Evolutionary conservation across 2,797 vertebrate genomes (phyloP).

Genomic region (Lerista edwardsae): DNA sequence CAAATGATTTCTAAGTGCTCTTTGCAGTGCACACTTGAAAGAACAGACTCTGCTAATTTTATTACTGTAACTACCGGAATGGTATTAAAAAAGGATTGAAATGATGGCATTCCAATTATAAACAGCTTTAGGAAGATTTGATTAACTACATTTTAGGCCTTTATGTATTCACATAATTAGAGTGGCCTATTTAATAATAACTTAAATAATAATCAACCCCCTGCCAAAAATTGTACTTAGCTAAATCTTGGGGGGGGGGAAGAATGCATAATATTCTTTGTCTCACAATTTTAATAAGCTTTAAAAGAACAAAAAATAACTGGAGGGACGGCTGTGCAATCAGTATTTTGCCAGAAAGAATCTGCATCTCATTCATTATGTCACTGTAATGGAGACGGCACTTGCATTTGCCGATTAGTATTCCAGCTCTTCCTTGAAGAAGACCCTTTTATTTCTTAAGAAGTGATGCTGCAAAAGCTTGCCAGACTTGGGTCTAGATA

Average conservation of each 20-base stretch:
- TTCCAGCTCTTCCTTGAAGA: background rate
- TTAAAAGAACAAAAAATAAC: slow-evolving; percentile 14
- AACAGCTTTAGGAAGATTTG: slow-evolving; percentile 27
- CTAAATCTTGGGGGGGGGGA: background rate
- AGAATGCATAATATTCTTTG: slow-evolving; percentile 2
- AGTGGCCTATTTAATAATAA: slow-evolving; percentile 31
- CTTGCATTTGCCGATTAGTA: background rate
- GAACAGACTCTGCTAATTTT: slow-evolving; percentile 22
- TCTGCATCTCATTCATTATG: background rate
- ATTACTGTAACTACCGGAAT: slow-evolving; percentile 16
- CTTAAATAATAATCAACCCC: slow-evolving; percentile 17
- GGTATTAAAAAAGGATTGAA: slow-evolving; percentile 11
- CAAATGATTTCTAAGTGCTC: slow-evolving; percentile 12
- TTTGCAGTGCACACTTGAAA: slow-evolving; percentile 12
- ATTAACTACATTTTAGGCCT: slow-evolving; percentile 15
- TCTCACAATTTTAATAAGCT: background rate
- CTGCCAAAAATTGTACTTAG: slow-evolving; percentile 15
- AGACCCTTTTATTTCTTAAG: background rate
- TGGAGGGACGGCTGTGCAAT: background rate
- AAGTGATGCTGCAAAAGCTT: background rate
- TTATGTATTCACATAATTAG: slow-evolving; percentile 25
- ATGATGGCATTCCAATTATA: slow-evolving; percentile 27
- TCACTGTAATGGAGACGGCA: background rate
- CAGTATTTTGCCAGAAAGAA: background rate
- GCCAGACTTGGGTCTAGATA: background rate